Base-by-base conservation (phyloP, 2,113 vertebrate species). In the Eulemur macaco region DNA sequence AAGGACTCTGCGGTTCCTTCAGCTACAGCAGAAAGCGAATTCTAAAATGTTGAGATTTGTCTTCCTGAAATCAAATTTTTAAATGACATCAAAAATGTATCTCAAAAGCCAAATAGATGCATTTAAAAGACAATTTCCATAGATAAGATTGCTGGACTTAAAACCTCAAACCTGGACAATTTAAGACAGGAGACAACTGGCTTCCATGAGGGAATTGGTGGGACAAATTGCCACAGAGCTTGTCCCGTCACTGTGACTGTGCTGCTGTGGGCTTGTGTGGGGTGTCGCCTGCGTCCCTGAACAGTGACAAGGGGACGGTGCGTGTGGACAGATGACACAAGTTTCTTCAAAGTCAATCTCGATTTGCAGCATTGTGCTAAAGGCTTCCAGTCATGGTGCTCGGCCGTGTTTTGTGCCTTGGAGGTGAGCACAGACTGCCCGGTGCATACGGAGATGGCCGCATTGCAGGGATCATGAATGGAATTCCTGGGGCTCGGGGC, bases 321-420 rank as follows among this genome's bases (percentile, higher is more conserved):
- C 6, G 4, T 2, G 1, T 52, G 8, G 37, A 4, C 34, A 47
- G 21, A 37, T 34, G 45, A 47, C n/a, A 6, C 20, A 14, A 3
- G 45, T 69, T 17, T 77, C 78, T 81, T 45, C 45, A 25, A 31
- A 11, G 71, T n/a, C 80, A 5, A 31, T 21, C 50, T 20, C 2
- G 3, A 12, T 29, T 3, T 37, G 25, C 5, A 7, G 54, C 31
- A 0, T 39, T 5, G 20, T 54, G 45, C 7, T 9, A 10, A 20
- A n/a, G 25, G 8, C 9, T 2, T 1, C 0, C 1, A 0, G 34
- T 6, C 21, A 0, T 56, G 34, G 4, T 5, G 9, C 20, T 45
- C 54, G 3, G 15, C 27, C 56, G 37, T 1, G 0, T 12, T 25
- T 2, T 7, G 14, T 25, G 23, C 34, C 37, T 76, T 3, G 1